phyloP scores from a whole-genome alignment of 2,113 vertebrate genomes.

The Laticauda colubrina region DNA sequence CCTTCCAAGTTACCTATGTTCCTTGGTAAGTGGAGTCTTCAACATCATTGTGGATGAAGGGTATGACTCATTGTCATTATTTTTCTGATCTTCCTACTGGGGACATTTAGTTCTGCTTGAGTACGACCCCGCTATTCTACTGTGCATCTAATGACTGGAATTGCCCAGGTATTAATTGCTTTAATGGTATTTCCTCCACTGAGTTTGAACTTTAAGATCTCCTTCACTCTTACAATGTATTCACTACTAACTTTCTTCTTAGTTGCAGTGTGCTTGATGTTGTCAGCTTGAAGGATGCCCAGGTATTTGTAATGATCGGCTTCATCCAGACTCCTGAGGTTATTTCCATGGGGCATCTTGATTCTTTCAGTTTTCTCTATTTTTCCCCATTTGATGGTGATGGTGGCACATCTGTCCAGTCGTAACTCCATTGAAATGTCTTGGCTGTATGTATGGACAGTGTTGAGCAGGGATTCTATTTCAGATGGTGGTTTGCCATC shows the following conservation, averaged over 20 bases:
- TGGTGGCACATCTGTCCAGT: neutral
- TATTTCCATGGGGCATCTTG: neutral
- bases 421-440: neutral
- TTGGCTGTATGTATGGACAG: neutral
- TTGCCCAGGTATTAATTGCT: neutral
- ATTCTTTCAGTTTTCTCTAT: neutral
- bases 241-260: neutral
- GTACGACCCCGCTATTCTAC: neutral
- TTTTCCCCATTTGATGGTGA: neutral
- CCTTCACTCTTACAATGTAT: neutral
- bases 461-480: neutral
- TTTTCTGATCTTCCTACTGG: neutral
- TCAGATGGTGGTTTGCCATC: neutral
- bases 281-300: neutral
- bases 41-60: neutral
- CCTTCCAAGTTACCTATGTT: neutral
- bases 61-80: neutral
- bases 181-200: neutral
- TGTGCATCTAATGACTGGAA: neutral
- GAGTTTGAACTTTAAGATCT: neutral
- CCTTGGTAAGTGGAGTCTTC: neutral
- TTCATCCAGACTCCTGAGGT: neutral
- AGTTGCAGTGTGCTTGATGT: neutral
- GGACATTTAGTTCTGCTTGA: neutral
- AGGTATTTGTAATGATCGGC: neutral